Evolutionary conservation across 2,888 invertebrate species (phyloP).

Genomic region (Chrysodeixis includens): DNA sequence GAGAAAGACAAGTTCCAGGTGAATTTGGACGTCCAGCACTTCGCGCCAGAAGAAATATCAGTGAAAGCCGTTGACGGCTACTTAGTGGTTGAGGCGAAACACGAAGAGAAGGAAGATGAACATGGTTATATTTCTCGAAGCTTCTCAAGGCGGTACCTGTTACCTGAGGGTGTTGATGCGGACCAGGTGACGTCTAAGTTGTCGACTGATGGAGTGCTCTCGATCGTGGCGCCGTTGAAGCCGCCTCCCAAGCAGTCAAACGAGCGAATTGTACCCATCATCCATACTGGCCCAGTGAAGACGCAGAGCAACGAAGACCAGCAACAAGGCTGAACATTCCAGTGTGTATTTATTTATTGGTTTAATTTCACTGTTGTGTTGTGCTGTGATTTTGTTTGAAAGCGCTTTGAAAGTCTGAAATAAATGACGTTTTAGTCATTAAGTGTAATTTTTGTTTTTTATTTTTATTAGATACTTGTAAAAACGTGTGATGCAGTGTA

Average conservation of each 20-base stretch:
- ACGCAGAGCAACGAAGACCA: conserved; percentile 60
- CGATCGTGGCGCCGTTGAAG: conserved; percentile 91
- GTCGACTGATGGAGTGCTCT: conserved; percentile 93
- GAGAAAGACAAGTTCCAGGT: conserved; percentile 90
- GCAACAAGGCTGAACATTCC: conserved; percentile 26
- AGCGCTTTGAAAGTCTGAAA: too few relatives aligned
- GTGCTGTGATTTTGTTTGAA: conserved; percentile 11
- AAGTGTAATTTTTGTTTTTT: conserved; percentile 9
- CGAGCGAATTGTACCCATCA: conserved; percentile 91
- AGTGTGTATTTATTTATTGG: conserved; percentile 7
- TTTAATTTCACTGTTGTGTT: conserved; percentile 4
- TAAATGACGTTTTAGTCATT: conserved; percentile 46
- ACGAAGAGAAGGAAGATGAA: conserved; percentile 94
- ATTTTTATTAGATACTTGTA: conserved; percentile 23
- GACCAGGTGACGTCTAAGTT: conserved; percentile 92
- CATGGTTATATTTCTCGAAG: conserved; percentile 93
- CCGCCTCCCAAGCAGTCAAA: conserved; percentile 74
- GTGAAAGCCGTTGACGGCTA: conserved; percentile 92
- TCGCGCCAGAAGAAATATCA: conserved; percentile 92
- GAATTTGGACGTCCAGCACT: conserved; percentile 93
- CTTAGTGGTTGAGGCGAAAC: conserved; percentile 93
- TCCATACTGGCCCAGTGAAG: conserved; percentile 91
- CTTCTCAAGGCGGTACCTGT: conserved; percentile 90
- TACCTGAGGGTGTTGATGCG: conserved; percentile 90
- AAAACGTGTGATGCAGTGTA: too few relatives aligned